Evolutionary conservation across 2,113 vertebrate genomes (phyloP).

Genomic region (Gila orcuttii): DNA sequence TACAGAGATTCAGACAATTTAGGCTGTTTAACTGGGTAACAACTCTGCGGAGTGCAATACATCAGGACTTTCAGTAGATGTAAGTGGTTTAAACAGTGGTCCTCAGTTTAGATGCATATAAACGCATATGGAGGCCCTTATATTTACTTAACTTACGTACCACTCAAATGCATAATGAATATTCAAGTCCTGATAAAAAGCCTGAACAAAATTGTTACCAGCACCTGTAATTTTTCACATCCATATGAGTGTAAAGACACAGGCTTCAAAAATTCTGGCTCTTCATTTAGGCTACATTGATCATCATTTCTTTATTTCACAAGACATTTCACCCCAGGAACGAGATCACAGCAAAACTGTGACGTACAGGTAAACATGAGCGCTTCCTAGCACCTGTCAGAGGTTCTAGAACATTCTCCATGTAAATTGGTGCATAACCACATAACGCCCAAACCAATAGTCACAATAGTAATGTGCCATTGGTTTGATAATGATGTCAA

Average conservation of each 20-base stretch:
- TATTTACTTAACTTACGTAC: not conserved
- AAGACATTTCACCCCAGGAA: not conserved
- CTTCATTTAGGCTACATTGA: not conserved
- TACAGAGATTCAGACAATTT: not conserved
- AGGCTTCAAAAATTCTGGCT: not conserved
- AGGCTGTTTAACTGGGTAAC: slow-evolving; percentile 12
- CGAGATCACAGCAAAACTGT: not conserved
- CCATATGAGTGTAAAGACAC: not conserved
- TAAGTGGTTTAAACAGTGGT: not conserved
- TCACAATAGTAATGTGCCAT: not conserved
- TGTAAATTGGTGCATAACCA: slow-evolving; percentile 25
- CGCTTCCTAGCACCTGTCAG: slow-evolving; percentile 9
- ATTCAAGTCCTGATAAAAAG: slow-evolving; percentile 2
- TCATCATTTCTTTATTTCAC: not conserved
- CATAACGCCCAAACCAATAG: slow-evolving; percentile 18
- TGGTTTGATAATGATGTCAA: slow-evolving; percentile 32
- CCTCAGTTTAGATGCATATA: not conserved
- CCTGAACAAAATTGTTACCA: slow-evolving; percentile 21
- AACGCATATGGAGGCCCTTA: not conserved
- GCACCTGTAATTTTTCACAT: not conserved
- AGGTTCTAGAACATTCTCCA: slow-evolving; percentile 14
- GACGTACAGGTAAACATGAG: not conserved
- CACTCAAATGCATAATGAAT: not conserved
- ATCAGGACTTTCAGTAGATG: slow-evolving; percentile 6
- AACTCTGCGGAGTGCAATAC: slow-evolving; percentile 13